Percentiles rank a stretch among this genome's conserved stretches.
Evolutionary conservation across 2,888 invertebrate species (phyloP).

Genomic region (Epinotia demarniana): DNA sequence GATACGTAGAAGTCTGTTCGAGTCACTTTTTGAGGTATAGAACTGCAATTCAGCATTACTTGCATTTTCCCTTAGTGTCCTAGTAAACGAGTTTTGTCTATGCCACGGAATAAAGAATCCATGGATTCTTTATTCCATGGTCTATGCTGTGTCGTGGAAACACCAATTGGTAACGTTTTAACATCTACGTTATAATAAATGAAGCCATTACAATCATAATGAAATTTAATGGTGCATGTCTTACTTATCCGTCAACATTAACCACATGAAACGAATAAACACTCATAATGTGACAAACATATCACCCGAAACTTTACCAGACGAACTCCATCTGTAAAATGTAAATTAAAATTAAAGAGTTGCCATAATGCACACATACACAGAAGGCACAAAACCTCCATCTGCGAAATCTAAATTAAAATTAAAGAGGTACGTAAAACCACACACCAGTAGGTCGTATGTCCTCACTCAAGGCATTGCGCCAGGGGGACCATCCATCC

Average conservation of each 20-base stretch:
- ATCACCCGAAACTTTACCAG: constrained; percentile 34
- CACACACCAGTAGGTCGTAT: constrained; percentile 36
- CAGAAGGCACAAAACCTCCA: constrained; percentile 23
- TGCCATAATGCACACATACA: constrained; percentile 34
- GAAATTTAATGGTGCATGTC: constrained; percentile 21
- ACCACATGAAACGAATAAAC: constrained; percentile 37
- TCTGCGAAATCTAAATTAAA: constrained; percentile 43
- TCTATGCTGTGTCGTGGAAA: neutral
- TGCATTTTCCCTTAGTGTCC: neutral
- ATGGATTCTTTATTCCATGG: too few species aligned
- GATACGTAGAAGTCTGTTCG: too few species aligned
- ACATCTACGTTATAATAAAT: neutral
- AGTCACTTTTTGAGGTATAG: too few species aligned
- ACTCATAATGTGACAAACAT: constrained; percentile 26
- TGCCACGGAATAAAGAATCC: too few species aligned
- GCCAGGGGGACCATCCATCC: constrained; percentile 70
- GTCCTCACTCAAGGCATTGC: constrained; percentile 45
- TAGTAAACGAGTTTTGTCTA: neutral
- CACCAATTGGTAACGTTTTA: neutral
- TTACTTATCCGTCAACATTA: constrained; percentile 13
- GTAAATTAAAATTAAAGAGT: constrained; percentile 45
- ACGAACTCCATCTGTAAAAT: constrained; percentile 39
- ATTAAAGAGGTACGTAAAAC: constrained; percentile 38
- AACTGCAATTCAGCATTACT: too few species aligned
- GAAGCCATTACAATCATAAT: constrained; percentile 23